Base-by-base conservation (phyloP, 2,888 invertebrate species). In the Yponomeuta sedellus region DNA sequence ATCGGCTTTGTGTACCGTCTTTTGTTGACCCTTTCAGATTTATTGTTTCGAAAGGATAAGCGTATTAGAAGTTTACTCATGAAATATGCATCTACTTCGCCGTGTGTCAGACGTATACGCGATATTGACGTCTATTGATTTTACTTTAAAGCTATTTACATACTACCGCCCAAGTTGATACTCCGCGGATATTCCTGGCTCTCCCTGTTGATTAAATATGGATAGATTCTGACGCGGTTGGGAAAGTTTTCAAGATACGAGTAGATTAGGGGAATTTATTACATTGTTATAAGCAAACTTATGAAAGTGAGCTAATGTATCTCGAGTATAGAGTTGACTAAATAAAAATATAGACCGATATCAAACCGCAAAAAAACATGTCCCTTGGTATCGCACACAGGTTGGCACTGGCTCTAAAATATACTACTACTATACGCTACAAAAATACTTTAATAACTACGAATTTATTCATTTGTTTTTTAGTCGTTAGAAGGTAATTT, bases 1-100 rank as follows among this genome's bases (percentile, higher is more conserved):
- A 81, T 77, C 76, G 73, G 71, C 75, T 75, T 76, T 56, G 58
- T 20, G 56, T 12, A 57, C 39, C 63, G 39, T 20, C 19, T 28
- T n/a, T 44, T 52, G 62, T 59, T 59, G 59, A 59, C 39, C 39
- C 34, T 62, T 61, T 63, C 10, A 25, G 59, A 59, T 59, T 59
- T 59, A 59, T 59, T 59, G 10, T 22, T 59, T 25, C 11, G 25
- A 19, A 59, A 11, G 59, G 44, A 12, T 52, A 16, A 52, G 44
- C 16, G 44, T 52, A 52, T 52, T 52, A 52, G 44, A 52, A 16
- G 6, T 22, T 59, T 22, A 52, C 16, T 52, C 44, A 52, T 52
- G 44, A 52, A 52, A 12, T 44, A 44, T 44, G 44, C 12, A 44
- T 44, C 12, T 44, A 8, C 44, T 44, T 44, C 44, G 44, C 44